Conservation (phyloP, 1,140 invertebrate species). For the Elysia chlorotica region DNA sequence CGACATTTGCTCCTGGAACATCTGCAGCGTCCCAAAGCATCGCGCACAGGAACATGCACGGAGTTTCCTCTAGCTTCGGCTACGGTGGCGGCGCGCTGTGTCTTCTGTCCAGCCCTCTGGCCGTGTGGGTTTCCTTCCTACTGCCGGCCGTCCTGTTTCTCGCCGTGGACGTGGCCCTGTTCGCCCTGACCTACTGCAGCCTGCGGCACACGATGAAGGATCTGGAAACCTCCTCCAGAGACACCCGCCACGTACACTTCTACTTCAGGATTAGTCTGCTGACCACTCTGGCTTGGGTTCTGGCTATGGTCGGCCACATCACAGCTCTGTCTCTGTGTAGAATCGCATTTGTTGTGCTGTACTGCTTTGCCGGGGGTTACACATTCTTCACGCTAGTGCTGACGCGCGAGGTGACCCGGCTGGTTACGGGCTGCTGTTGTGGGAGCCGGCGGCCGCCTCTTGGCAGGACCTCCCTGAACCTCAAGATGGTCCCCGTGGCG, state of each 20-base stretch:
- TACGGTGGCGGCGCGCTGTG: slow-evolving; percentile 6
- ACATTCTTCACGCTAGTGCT: slow-evolving; percentile 8
- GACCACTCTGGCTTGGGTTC: neutral
- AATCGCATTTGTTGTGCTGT: slow-evolving; percentile 3
- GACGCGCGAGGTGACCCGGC: too few relatives aligned
- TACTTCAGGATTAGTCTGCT: slow-evolving; percentile 7
- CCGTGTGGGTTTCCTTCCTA: neutral
- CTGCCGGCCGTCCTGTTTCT: neutral
- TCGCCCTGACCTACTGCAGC: neutral
- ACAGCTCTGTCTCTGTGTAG: neutral
- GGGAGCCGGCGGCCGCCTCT: too few relatives aligned
- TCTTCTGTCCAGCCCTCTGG: neutral
- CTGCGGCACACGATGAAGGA: slow-evolving; percentile 10
- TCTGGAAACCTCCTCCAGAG: neutral
- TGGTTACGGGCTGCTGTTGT: too few relatives aligned
- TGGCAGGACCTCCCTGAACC: too few relatives aligned
- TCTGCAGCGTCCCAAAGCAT: too few relatives aligned
- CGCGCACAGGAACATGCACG: too few relatives aligned
- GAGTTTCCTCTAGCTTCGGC: too few relatives aligned
- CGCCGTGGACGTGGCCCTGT: neutral
- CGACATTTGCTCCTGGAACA: too few relatives aligned
- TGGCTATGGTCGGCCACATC: neutral
- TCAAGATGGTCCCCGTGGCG: too few relatives aligned
- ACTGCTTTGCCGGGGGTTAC: slow-evolving; percentile 11
- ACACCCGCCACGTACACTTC: slow-evolving; percentile 15